These are phyloP conservation scores for Drosophila colorata DNA, from an alignment of 2,888 invertebrate species.

Conservation along the genomic window DNA sequence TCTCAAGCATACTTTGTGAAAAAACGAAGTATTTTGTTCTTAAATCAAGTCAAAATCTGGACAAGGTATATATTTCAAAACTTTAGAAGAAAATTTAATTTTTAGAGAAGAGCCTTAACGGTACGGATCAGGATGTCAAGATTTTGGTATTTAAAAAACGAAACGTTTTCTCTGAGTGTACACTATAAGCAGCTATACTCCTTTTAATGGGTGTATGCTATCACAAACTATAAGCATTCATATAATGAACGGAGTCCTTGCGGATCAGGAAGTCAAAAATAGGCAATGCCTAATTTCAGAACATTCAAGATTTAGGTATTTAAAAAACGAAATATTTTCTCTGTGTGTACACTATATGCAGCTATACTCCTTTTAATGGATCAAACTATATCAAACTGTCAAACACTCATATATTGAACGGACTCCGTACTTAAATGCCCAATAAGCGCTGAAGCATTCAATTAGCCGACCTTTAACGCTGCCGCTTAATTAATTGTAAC, in stretches of 20 bases:
- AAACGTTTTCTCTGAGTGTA: neutral
- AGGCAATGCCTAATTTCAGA: no score
- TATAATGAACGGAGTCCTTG: neutral
- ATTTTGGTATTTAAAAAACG: no score
- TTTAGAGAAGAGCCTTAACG: no score
- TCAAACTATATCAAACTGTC: neutral
- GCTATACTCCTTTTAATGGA: neutral
- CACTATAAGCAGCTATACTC: neutral
- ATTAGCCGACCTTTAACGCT: constrained; percentile 24
- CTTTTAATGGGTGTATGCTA: neutral
- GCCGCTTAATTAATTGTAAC: constrained; percentile 28
- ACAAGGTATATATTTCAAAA: no score
- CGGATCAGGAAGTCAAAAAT: no score
- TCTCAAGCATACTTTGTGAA: neutral
- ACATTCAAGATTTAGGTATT: no score
- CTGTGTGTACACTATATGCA: neutral
- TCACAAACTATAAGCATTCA: neutral
- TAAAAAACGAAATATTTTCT: neutral
- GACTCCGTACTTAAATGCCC: constrained; percentile 10
- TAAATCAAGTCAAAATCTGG: neutral
- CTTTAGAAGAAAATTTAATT: no score
- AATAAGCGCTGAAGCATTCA: constrained; percentile 36
- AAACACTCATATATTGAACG: neutral
- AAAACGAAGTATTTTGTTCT: neutral
- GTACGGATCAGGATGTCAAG: no score